Evolutionary conservation across 1,140 invertebrate genomes (phyloP), one percentile per base, ranked within the genome.

Genomic region (Rhizoglyphus robini): DNA sequence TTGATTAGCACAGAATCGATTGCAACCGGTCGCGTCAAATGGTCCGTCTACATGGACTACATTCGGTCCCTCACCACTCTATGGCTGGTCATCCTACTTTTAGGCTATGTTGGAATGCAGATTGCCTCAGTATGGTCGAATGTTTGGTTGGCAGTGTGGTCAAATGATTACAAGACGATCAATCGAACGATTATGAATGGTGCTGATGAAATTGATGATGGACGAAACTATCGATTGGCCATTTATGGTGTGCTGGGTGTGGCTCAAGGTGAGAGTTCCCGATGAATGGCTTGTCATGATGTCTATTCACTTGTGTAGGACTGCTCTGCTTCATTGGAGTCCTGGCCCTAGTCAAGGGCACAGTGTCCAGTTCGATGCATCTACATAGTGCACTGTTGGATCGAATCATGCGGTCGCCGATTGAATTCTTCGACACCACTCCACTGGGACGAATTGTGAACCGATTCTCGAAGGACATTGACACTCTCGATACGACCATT

Each of bases 21-120:
- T 0, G 88, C 94, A 82, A 93, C 88, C 8, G 90, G 90, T 69
- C 88, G 87, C 75, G 90, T 92, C 0, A 90, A 91, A 80, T 84
- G 86, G 80, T 75, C 79, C 65, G 90, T 96, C 0, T 96, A 96
- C 78, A 81, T 86, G 67, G 84, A 81, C 18, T 72, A 72, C 65
- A 69, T 72, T 27, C 68, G 69, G 46, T 59, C 69, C 13, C 63
- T 72, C 27, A 63, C 69, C 20, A 59, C 63, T 18, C 32, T 64
- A 11, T 70, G 62, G 61, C 23, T 70, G 18, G 38, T 15, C 48
- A n/a, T 65, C 20, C 67, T 72, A 47, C 18, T 73, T 0, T 51
- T 71, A 47, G 36, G 65, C 3, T 68, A 71, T 46, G 68, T 71
- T 13, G 23, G 67, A 8, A 65, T 47, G 47, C 70, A 75, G 69